Evolutionary conservation across 2,888 invertebrate genomes (phyloP), one percentile per base, ranked within the genome.

Genomic region (Holacanthella duospinosa): DNA sequence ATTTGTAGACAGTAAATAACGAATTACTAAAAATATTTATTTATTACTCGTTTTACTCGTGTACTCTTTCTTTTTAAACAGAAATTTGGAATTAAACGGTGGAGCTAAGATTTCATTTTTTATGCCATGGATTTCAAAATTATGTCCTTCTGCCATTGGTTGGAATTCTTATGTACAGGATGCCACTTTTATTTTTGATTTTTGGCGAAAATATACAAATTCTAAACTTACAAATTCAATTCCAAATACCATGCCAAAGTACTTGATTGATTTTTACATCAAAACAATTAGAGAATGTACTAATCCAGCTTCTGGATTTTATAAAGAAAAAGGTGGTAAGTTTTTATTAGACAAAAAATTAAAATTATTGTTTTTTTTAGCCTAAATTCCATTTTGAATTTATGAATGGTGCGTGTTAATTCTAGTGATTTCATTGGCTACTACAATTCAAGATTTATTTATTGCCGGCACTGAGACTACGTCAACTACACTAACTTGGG

Each of bases 381-480:
- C 6, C 36, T 36, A 61, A 61, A 4, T 28, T n/a, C 19, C 36
- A 53, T 24, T 6, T 29, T 43, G 29, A 25, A 21, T 6, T 6
- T 36, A n/a, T 4, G 19, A n/a, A n/a, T n/a, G n/a, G n/a, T n/a
- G n/a, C n/a, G n/a, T n/a, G 21, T 56, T 64, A 43, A 3, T 44
- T 43, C 4, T 43, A 70, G 70, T 62, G 54, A 56, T 44, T 24
- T 65, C 66, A 1, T 29, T 71, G 12, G 63, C 65, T 2, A 61
- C 64, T 0, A 62, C 63, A 2, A 59, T 71, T 2, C 62, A 66
- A 59, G 71, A 71, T 59, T 36, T 71, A 0, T 71, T 69, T 56
- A 65, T 66, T 36, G 71, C 66, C 12, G 68, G 48, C 4, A 48
- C 12, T 48, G 70, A 70, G 56, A 70, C 70, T 1, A 66, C 67